Evolutionary conservation across 1,140 invertebrate species (phyloP).

Genomic region (Neodiprion pinetum): DNA sequence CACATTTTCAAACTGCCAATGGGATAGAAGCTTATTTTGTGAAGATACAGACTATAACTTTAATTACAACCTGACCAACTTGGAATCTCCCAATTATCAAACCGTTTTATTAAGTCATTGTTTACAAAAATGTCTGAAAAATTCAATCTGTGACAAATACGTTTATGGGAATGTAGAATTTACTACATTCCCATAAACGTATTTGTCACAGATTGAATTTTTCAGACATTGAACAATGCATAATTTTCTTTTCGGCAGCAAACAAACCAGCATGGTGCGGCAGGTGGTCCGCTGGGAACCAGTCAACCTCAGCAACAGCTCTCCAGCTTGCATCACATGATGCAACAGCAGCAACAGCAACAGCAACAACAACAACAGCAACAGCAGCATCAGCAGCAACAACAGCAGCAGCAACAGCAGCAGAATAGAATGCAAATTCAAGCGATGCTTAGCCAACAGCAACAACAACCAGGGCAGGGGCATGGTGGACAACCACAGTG

Average conservation of each 20-base stretch:
- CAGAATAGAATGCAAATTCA: slow-evolving; percentile 58
- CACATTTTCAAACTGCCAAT: too few relatives aligned
- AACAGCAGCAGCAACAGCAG: slow-evolving; percentile 49
- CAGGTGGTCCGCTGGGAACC: slow-evolving; percentile 49
- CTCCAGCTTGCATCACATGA: slow-evolving; percentile 60
- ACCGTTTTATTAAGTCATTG: too few relatives aligned
- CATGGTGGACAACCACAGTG: slow-evolving; percentile 58
- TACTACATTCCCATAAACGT: too few relatives aligned
- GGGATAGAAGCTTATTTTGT: too few relatives aligned
- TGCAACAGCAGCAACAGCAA: slow-evolving; percentile 57
- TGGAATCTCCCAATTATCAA: too few relatives aligned
- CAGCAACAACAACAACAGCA: slow-evolving; percentile 59
- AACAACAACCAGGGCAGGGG: slow-evolving; percentile 48
- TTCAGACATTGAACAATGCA: too few relatives aligned
- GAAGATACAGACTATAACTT: too few relatives aligned
- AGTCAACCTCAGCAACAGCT: slow-evolving; percentile 63
- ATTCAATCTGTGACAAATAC: too few relatives aligned
- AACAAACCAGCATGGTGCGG: slow-evolving; percentile 50
- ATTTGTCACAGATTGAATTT: too few relatives aligned
- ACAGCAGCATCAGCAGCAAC: slow-evolving; percentile 49
- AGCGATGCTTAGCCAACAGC: slow-evolving; percentile 51
- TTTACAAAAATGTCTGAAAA: too few relatives aligned
- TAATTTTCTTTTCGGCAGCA: slow-evolving; percentile 45
- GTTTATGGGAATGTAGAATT: too few relatives aligned
- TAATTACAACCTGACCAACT: too few relatives aligned